Base-by-base conservation (phyloP, 2,797 vertebrate genomes). In the Sandelia bainsii region DNA sequence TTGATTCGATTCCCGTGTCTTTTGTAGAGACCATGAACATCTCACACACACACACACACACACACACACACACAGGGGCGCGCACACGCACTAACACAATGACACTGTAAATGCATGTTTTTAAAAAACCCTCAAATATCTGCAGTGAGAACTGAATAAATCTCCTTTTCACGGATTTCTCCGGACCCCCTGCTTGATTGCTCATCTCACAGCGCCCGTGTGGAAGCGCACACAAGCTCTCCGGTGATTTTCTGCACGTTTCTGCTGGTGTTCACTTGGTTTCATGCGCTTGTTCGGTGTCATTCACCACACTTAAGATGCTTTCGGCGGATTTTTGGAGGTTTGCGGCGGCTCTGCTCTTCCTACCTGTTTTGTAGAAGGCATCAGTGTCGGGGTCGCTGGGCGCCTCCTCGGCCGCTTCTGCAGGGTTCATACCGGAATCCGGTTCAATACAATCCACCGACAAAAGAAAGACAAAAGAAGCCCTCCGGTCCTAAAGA, bases 301-400 rank as follows among this genome's bases (percentile, higher is more conserved):
- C 75, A 54, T 56, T 19, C 56, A 5, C 7, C 69, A 3, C 60
- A 5, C 6, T 23, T 44, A 0, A 0, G 62, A 13, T 32, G 62
- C 58, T 11, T 63, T 39, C 29, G 19, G 44, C 10, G n/a, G 10
- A 3, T 6, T 37, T 23, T 5, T 8, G 16, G 12, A 13, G 23
- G 1, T 11, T 13, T 2, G 29, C 40, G 10, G 32, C 23, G 8
- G 37, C 12, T 29, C 40, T 22, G 32, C 3, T 17, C 52, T 14
- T 22, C 71, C 53, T 91, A 92, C 91, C 91, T 91, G 90, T 76
- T 96, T 96, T 72, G 95, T 96, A 89, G 77, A 92, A 78, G 95
- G 96, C 91, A 94, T 97, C 93, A 90, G 94, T 82, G 95, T 97
- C 73, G 89, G 95, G 83, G 96, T 97, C 50, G 96, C 95, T 0